These are phyloP conservation scores for Larimichthys polyactis DNA, from an alignment of 2,113 vertebrate genomes.

Conservation along the genomic window DNA sequence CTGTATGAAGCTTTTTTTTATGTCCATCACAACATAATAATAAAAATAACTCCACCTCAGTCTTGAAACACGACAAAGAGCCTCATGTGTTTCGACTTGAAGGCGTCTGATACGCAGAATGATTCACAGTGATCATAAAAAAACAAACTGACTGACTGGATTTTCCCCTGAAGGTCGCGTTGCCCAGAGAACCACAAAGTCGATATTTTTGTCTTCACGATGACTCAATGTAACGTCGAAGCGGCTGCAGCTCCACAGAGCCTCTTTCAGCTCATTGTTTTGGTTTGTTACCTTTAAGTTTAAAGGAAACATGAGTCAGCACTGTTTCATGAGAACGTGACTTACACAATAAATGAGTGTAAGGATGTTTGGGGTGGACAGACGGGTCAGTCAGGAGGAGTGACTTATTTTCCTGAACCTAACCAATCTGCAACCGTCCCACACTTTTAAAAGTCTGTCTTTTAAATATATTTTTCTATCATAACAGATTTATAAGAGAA, in stretches of 20 bases:
- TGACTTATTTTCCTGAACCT: no score
- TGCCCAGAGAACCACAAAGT: background rate
- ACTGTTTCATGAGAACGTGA: background rate
- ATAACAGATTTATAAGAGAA: no score
- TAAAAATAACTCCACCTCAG: constrained; percentile 2
- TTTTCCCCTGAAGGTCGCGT: background rate
- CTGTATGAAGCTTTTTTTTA: background rate
- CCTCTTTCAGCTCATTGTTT: no score
- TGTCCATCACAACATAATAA: constrained; percentile 24
- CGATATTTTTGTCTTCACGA: background rate
- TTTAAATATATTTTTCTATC: no score
- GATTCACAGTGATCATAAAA: background rate
- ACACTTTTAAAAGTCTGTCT: no score
- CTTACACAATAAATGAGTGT: no score
- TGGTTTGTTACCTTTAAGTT: no score
- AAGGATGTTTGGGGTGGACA: no score
- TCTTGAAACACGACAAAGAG: background rate
- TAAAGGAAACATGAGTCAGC: background rate
- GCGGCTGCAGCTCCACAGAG: no score
- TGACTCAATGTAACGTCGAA: background rate
- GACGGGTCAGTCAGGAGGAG: no score
- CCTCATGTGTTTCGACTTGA: background rate
- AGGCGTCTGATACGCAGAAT: background rate
- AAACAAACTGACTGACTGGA: background rate
- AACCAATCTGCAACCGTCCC: no score